Base-by-base conservation (phyloP, 37 sponge, comb jelly and placozoan genomes). In the Hormiphora californensis region DNA sequence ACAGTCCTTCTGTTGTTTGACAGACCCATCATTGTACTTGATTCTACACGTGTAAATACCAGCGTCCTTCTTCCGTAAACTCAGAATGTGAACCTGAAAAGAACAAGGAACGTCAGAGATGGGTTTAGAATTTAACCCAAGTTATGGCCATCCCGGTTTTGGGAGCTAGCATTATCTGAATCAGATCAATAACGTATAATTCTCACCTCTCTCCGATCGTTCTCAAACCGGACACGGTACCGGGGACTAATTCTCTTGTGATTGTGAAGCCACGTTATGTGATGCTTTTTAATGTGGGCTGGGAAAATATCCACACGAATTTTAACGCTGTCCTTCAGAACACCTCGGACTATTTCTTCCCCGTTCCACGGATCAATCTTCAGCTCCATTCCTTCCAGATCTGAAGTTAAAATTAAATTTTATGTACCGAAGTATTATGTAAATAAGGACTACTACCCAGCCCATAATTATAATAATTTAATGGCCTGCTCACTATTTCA, bases 141-240 rank as follows among this genome's bases (percentile, higher is more conserved):
- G n/a, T n/a, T n/a, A n/a, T n/a, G n/a, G n/a, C n/a, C n/a, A n/a
- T n/a, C n/a, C n/a, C n/a, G n/a, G n/a, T n/a, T n/a, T n/a, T n/a
- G n/a, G n/a, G n/a, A n/a, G n/a, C n/a, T n/a, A n/a, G n/a, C n/a
- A n/a, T n/a, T n/a, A n/a, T n/a, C n/a, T n/a, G n/a, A n/a, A n/a
- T n/a, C n/a, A n/a, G n/a, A n/a, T n/a, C n/a, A n/a, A n/a, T n/a
- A n/a, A n/a, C n/a, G n/a, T n/a, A n/a, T n/a, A n/a, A n/a, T n/a
- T n/a, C n/a, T n/a, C 23, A 73, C 81, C 81, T 73, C 81, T 4
- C 81, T 39, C 5, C 81, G 81, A 15, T 73, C 81, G 27, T 73
- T n/a, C 23, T 43, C 44, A 28, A 73, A 33, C 43, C 81, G 40
- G 81, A 73, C 46, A 5, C 81, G 35, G 81, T 73, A 73, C 25